phyloP scores from a whole-genome alignment of 2,113 vertebrate genomes.

The Progne subis region DNA sequence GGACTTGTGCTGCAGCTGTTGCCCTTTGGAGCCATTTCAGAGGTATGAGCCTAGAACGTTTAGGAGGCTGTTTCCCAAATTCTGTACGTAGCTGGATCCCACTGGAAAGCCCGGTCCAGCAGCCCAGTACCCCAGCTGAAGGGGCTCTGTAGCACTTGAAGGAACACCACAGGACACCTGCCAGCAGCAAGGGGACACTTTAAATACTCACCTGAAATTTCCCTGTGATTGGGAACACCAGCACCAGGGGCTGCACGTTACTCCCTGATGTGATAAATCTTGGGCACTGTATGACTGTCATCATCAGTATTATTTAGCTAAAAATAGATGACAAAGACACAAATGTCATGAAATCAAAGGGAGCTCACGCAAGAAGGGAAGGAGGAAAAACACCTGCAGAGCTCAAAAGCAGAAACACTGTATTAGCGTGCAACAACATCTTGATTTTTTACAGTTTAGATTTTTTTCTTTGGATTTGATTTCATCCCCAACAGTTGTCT shows the following conservation, averaged over 20 bases:
- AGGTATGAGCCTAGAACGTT: not conserved
- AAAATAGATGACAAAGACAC: not conserved
- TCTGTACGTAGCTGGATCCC: not conserved
- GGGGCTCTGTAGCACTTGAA: not conserved
- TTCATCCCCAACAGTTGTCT: not conserved
- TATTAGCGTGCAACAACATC: not conserved
- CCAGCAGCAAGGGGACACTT: not conserved
- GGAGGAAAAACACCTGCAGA: not conserved
- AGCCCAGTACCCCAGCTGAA: not conserved
- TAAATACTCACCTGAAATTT: not conserved
- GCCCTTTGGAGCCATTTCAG: not conserved
- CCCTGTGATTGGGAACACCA: rapidly evolving
- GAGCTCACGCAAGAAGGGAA: not conserved
- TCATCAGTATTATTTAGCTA: not conserved
- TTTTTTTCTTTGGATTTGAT: not conserved
- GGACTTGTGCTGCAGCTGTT: not conserved
- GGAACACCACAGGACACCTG: not conserved
- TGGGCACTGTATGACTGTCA: not conserved
- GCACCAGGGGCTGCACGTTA: rapidly evolving
- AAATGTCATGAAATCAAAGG: rapidly evolving
- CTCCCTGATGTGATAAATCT: not conserved
- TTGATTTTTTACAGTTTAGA: not conserved
- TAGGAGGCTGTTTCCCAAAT: not conserved
- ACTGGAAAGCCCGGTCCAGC: not conserved
- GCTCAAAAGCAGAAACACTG: not conserved